Percentiles rank a stretch among this genome's conserved stretches.
These are phyloP conservation scores for Argyra leucocephala DNA, from an alignment of 2,888 invertebrate genomes.

Conservation along the genomic window DNA sequence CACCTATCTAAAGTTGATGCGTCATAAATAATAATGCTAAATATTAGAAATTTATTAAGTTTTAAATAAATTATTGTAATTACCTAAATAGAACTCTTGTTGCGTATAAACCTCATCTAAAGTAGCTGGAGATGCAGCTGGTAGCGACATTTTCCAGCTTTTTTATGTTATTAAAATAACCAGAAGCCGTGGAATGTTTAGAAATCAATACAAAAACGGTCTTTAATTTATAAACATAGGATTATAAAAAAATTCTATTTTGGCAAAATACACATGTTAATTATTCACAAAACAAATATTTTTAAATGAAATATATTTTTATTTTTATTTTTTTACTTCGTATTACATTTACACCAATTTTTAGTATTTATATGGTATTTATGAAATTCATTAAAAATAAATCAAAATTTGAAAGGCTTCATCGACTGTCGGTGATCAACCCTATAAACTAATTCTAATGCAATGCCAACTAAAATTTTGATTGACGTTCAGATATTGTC, in stretches of 20 bases:
- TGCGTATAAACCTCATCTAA: neutral
- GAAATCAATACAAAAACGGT: neutral
- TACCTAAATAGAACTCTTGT: conserved; percentile 7
- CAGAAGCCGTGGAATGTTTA: neutral
- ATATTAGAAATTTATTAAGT: too few relatives aligned
- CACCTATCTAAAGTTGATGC: too few relatives aligned
- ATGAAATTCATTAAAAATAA: too few relatives aligned
- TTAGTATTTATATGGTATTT: too few relatives aligned
- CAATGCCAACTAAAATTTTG: too few relatives aligned
- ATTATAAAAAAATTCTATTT: neutral
- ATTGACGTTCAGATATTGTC: too few relatives aligned
- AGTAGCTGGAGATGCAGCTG: neutral
- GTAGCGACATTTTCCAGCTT: neutral
- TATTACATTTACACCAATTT: too few relatives aligned
- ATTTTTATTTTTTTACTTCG: too few relatives aligned
- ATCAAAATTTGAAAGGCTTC: neutral
- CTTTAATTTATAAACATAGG: neutral
- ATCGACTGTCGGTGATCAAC: neutral
- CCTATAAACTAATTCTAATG: neutral
- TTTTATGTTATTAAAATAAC: neutral
- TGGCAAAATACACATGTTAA: neutral
- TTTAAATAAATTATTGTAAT: neutral
- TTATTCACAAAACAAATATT: too few relatives aligned
- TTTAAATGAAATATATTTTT: too few relatives aligned
- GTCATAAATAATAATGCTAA: neutral